phyloP scores from a whole-genome alignment of 2,797 vertebrate species.

The Enteromius radiatus region DNA sequence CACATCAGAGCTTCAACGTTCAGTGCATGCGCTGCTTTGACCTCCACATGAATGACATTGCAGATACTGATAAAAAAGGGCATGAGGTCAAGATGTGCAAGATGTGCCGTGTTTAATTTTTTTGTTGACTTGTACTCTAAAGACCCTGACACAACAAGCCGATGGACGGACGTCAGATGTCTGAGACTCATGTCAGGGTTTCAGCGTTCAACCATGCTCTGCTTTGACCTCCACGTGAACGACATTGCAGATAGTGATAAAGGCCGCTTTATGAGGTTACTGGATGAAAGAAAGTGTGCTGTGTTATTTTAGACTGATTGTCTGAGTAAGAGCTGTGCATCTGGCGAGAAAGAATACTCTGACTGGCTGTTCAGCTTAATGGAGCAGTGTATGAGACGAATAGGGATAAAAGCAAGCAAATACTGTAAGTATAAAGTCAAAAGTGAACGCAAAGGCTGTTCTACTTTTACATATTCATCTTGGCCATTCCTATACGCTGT shows the following conservation, averaged over 20 bases:
- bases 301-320: not conserved
- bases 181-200: not conserved
- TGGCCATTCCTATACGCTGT: not conserved
- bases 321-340: not conserved
- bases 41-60: not conserved
- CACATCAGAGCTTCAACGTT: not conserved
- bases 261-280: not conserved
- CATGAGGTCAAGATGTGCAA: too few relatives aligned
- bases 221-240: not conserved
- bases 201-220: not conserved
- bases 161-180: not conserved
- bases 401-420: not conserved
- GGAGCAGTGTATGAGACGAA: not conserved
- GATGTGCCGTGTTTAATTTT: not conserved
- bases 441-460: not conserved
- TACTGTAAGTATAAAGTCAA: not conserved
- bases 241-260: not conserved
- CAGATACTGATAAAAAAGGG: not conserved
- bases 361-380: not conserved
- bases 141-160: not conserved
- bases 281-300: not conserved
- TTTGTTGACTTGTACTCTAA: not conserved
- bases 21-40: not conserved
- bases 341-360: not conserved
- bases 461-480: not conserved